These are phyloP conservation scores for Amyelois transitella DNA, from an alignment of 1,140 invertebrate species.

Conservation along the genomic window DNA sequence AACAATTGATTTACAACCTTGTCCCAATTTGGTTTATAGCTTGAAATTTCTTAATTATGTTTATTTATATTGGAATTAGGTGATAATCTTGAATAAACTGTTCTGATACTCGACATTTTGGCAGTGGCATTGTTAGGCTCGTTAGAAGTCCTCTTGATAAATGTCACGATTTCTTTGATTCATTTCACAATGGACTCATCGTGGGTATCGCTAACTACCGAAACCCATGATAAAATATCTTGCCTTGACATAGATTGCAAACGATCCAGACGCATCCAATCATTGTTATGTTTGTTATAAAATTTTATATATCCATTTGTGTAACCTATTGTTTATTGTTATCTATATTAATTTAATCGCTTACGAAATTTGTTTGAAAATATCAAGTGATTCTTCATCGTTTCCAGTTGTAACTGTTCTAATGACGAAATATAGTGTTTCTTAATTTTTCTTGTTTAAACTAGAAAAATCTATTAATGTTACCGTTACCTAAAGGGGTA, in stretches of 20 bases:
- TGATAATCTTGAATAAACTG: conserved; percentile 42
- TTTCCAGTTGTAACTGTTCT: no score
- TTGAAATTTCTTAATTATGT: conserved; percentile 33
- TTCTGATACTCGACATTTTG: conserved; percentile 23
- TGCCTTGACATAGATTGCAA: conserved; percentile 40
- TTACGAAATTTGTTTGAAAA: no score
- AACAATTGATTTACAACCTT: conserved; percentile 59
- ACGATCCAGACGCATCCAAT: conserved; percentile 12
- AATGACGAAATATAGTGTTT: conserved; percentile 12
- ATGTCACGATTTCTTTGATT: conserved; percentile 45
- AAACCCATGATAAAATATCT: conserved; percentile 28
- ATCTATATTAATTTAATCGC: neutral
- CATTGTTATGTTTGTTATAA: conserved; percentile 4
- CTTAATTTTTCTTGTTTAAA: conserved; percentile 20
- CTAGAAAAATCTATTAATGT: conserved; percentile 37
- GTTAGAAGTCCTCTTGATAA: conserved; percentile 25
- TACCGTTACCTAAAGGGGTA: conserved; percentile 11
- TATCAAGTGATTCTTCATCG: no score
- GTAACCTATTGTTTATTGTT: conserved; percentile 7
- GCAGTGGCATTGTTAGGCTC: conserved; percentile 29
- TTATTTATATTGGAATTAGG: conserved; percentile 46
- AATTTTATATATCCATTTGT: conserved; percentile 4
- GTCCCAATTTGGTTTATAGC: conserved; percentile 29
- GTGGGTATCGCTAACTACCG: conserved; percentile 20
- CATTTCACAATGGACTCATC: conserved; percentile 22